Evolutionary conservation across 1,140 invertebrate species (phyloP).

Genomic region (Euglossa dilemma): DNA sequence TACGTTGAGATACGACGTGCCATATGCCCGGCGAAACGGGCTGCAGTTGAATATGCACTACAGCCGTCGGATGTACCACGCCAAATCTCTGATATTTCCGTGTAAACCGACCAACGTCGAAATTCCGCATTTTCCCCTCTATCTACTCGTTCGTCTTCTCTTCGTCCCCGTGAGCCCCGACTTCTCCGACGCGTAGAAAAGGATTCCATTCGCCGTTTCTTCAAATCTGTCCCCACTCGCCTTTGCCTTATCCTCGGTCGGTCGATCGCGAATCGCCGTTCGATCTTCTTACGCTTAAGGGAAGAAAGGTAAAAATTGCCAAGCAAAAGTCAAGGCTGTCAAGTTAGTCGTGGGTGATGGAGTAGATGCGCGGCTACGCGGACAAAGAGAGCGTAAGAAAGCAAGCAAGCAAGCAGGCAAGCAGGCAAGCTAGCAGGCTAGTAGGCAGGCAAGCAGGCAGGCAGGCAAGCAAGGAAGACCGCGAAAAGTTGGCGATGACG

Average conservation of each 20-base stretch:
- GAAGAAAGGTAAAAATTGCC: neutral
- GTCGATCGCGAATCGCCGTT: neutral
- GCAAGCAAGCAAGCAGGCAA: constrained; percentile 30
- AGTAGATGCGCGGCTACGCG: constrained; percentile 36
- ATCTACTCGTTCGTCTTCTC: too few species aligned
- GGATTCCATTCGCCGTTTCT: too few species aligned
- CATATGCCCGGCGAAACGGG: constrained; percentile 74
- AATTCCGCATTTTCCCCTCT: neutral
- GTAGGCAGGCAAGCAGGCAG: constrained; percentile 15
- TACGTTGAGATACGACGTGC: constrained; percentile 75
- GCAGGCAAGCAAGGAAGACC: constrained; percentile 60
- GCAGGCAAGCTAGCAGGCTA: constrained; percentile 40
- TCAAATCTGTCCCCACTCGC: neutral
- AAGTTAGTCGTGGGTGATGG: constrained; percentile 38
- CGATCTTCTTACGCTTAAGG: neutral
- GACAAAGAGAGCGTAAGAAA: constrained; percentile 9
- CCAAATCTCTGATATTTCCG: constrained; percentile 16
- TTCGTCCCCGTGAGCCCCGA: neutral
- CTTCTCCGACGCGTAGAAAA: neutral
- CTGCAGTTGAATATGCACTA: constrained; percentile 66
- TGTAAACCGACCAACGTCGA: neutral
- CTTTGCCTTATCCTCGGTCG: neutral
- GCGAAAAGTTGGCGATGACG: constrained; percentile 78
- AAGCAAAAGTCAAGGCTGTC: constrained; percentile 38
- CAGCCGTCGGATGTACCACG: constrained; percentile 3